Evolutionary conservation across 2,113 vertebrate genomes (phyloP).

Genomic region (Petrocephalus microphthalmus): DNA sequence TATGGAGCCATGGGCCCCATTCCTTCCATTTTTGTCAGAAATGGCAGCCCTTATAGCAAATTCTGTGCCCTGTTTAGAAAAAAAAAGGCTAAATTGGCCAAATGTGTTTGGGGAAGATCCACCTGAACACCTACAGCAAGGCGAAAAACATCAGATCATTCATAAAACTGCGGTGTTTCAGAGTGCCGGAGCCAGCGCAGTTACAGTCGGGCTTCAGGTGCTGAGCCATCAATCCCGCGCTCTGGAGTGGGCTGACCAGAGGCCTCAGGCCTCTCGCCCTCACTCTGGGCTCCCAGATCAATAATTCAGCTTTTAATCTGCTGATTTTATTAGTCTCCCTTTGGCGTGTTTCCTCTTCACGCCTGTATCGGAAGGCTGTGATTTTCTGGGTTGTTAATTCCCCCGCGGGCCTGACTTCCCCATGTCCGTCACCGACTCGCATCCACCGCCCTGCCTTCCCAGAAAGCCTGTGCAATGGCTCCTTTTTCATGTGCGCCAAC

Average conservation of each 20-base stretch:
- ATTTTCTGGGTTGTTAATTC: neutral
- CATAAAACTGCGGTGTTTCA: neutral
- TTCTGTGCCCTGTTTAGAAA: neutral
- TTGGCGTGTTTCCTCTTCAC: neutral
- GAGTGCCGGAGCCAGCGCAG: neutral
- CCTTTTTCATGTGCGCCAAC: slow-evolving; percentile 82
- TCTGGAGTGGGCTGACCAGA: neutral
- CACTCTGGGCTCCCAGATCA: neutral
- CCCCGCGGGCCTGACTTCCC: neutral
- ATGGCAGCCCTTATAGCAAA: neutral
- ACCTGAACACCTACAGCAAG: neutral
- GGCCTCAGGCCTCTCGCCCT: neutral
- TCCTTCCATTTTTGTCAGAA: neutral
- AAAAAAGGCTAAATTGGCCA: neutral
- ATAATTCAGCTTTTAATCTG: slow-evolving; percentile 4
- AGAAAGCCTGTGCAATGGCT: slow-evolving; percentile 84
- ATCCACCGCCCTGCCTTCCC: slow-evolving; percentile 45
- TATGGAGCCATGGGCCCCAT: neutral
- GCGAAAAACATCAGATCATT: neutral
- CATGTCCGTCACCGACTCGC: neutral
- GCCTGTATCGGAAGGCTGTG: neutral
- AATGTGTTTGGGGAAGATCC: neutral
- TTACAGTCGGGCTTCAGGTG: neutral
- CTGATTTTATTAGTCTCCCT: neutral
- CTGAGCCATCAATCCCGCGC: too few relatives aligned